Base-by-base conservation (phyloP, 1,140 invertebrate genomes). In the Drosophila quadrilineata region DNA sequence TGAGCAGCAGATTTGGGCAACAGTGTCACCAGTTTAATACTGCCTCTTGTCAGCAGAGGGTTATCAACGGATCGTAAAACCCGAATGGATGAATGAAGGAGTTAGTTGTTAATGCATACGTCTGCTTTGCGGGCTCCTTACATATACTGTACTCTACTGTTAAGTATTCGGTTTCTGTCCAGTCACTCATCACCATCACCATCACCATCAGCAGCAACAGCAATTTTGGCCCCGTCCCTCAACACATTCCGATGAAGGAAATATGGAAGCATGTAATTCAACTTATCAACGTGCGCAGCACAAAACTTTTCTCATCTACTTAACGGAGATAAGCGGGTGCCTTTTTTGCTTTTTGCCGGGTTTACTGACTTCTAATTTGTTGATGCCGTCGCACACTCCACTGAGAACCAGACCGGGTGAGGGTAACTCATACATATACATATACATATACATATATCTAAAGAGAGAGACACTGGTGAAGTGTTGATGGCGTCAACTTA, bases 281-380 rank as follows among this genome's bases (percentile, higher is more conserved):
- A 86, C 50, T 85, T 85, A 85, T 85, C 75, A 85, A 85, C 79
- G 71, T 56, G 60, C 41, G 53, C 62, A 79, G 79, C 77, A 67
- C 57, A 70, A 85, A 85, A 85, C 80, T 85, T 85, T 85, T 85
- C 79, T 86, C 79, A 85, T 85, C 79, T 85, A 85, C 79, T 85
- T 85, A 85, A 79, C 75, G 58, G 67, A 85, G 80, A 85, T 85
- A 86, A 85, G 79, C 80, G 79, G 62, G 56, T 59, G 67, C 58
- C 58, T 60, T 71, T 64, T 76, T 54, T 48, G 36, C 43, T 69
- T 53, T 69, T 26, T 52, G 62, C 54, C 63, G 45, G 71, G 74
- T 82, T 84, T 76, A 75, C 76, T 69, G 76, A 80, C 77, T 82
- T 82, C 77, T 82, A 77, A 82, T 82, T 82, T 82, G 69, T 71